phyloP scores from a whole-genome alignment of 2,113 vertebrate species.

The Garra rufa region DNA sequence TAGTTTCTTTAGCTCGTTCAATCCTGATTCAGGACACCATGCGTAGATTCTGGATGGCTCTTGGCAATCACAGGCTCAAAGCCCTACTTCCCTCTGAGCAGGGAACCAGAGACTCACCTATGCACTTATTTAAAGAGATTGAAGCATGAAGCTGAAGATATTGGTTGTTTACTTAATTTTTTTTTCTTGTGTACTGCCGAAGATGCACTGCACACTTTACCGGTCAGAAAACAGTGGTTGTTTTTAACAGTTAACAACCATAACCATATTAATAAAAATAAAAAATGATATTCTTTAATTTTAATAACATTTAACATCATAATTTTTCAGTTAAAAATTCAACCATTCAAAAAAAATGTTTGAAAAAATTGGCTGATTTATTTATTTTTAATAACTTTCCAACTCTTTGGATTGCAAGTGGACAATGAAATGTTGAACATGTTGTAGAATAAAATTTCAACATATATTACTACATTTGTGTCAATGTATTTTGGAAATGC shows the following conservation, averaged over 20 bases:
- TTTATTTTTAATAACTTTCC: not conserved
- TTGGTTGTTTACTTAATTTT: not conserved
- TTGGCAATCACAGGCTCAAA: not conserved
- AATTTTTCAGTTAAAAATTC: not conserved
- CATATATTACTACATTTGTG: not conserved
- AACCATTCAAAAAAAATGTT: not conserved
- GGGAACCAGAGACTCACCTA: conserved; percentile 20
- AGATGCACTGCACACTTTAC: not conserved
- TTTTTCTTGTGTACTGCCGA: not conserved
- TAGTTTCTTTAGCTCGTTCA: conserved; percentile 48
- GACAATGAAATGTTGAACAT: not conserved
- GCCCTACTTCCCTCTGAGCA: not conserved
- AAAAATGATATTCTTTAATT: not conserved
- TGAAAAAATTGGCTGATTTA: too few relatives aligned
- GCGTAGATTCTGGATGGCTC: not conserved
- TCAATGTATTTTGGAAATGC: conserved; percentile 22
- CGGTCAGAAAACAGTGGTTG: not conserved
- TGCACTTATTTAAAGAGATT: not conserved
- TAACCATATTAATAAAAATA: not conserved
- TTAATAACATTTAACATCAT: not conserved
- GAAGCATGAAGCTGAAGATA: not conserved
- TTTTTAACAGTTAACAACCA: not conserved
- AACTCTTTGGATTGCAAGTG: not conserved
- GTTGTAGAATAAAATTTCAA: not conserved
- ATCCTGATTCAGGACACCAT: conserved; percentile 17